Evolutionary conservation across 2,113 vertebrate genomes (phyloP).

Genomic region (Lepisosteus oculatus): DNA sequence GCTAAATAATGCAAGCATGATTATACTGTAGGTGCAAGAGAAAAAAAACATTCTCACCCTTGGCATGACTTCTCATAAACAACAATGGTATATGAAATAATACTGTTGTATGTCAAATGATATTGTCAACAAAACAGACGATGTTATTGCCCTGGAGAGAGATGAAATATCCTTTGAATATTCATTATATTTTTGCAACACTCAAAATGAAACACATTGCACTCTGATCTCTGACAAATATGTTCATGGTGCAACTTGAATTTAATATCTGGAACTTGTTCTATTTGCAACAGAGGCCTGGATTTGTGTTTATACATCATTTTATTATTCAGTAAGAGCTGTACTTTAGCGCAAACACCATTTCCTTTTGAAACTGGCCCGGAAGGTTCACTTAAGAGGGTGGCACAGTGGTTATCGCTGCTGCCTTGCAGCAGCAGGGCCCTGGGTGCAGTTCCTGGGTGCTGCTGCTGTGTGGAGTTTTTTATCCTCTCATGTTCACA

Average conservation of each 20-base stretch:
- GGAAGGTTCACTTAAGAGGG: no score
- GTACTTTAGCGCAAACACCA: no score
- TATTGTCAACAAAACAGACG: conserved; percentile 25
- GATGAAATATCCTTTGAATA: conserved; percentile 28
- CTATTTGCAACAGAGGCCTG: no score
- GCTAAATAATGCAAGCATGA: conserved; percentile 19
- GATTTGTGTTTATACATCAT: no score
- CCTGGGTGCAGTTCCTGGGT: no score
- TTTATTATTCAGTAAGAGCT: no score
- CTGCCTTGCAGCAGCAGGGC: no score
- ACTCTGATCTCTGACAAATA: conserved; percentile 15
- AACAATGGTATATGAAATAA: conserved; percentile 15
- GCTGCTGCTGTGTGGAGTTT: no score
- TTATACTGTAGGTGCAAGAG: conserved; percentile 20
- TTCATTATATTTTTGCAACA: conserved; percentile 18
- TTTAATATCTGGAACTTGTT: no score
- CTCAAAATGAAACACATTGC: conserved; percentile 9
- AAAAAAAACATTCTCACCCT: conserved; percentile 2
- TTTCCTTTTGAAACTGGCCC: no score
- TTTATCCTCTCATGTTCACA: no score
- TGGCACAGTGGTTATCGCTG: no score
- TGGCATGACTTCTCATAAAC: conserved; percentile 19
- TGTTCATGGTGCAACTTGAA: background rate
- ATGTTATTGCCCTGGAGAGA: conserved; percentile 16
- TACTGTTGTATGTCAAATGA: conserved; percentile 23